Evolutionary conservation across 1,140 invertebrate genomes (phyloP), one percentile per base, ranked within the genome.

Genomic region (Tigriopus japonicus): DNA sequence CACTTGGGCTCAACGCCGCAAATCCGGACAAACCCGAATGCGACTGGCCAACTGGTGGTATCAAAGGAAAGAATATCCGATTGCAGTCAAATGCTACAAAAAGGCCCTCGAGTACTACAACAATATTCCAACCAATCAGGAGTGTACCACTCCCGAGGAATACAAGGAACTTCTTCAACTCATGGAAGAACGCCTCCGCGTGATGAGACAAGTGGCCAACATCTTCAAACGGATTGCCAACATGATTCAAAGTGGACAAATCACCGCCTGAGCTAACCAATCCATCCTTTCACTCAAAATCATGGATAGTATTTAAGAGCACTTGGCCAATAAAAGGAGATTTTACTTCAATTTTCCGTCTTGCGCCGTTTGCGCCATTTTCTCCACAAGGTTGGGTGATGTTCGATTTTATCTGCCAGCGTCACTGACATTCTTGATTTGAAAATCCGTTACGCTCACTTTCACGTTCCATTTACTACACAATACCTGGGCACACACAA

Each of bases 201-300:
- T 59, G 3, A 59, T 59, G 58, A 1, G 58, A 15, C 58, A 59
- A 49, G 58, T 59, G 12, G 58, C 58, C n/a, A 59, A 59, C 42
- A 59, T 59, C 17, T 59, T 59, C 58, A 59, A 59, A 24, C 41
- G 58, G 42, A 59, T 59, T 5, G 58, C 58, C 17, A 59, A 59
- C 24, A n/a, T 59, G 12, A 59, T 59, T 51, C 58, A 59, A 51
- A 52, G 17, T n/a, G 58, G 43, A 24, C 58, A 59, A 5, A 51
- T 59, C 12, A 42, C 23, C 2, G 14, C 24, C 15, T 59, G 49
- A 54, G 3, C 28, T 9, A 35, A 35, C 28, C 3, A 35, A 35
- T 35, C n/a, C n/a, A 35, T 35, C 28, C 28, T 35, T 9, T 5
- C 3, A 35, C 9, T 35, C 28, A 35, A 35, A 35, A 5, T 9